Base-by-base conservation (phyloP, 1,140 invertebrate species). In the Oncopodura yosiiana region DNA sequence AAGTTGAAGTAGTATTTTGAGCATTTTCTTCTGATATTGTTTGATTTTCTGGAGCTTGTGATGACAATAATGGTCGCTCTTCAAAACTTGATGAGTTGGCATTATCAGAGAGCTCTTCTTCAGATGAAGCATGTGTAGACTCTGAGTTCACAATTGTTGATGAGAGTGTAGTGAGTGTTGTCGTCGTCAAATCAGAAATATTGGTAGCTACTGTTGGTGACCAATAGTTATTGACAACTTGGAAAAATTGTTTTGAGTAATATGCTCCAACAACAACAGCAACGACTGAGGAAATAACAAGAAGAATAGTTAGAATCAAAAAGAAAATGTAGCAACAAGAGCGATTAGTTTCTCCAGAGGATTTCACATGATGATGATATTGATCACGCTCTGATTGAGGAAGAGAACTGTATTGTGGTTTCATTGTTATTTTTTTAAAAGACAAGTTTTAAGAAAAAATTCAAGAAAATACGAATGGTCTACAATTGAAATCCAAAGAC, bases 381-480 rank as follows among this genome's bases (percentile, higher is more conserved):
- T 55, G 44, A 27, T 55, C 53, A 3, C 32, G n/a, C 29, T 56
- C 54, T 1, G 9, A 27, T 46, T 57, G 55, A 21, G 55, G 43
- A 2, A 57, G 21, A 23, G 37, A n/a, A n/a, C n/a, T n/a, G n/a
- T n/a, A n/a, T n/a, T n/a, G n/a, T n/a, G n/a, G n/a, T n/a, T n/a
- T n/a, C n/a, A n/a, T n/a, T n/a, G n/a, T n/a, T n/a, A n/a, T n/a
- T n/a, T n/a, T n/a, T n/a, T n/a, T n/a, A n/a, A n/a, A n/a, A n/a
- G n/a, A n/a, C n/a, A n/a, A n/a, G n/a, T n/a, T n/a, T n/a, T n/a
- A n/a, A n/a, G n/a, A n/a, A n/a, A n/a, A n/a, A n/a, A n/a, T n/a
- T n/a, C n/a, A n/a, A n/a, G n/a, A n/a, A n/a, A n/a, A n/a, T n/a
- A n/a, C n/a, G n/a, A n/a, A n/a, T n/a, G n/a, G n/a, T n/a, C n/a